Evolutionary conservation across 2,113 vertebrate species (phyloP).

Genomic region (Engystomops pustulosus): DNA sequence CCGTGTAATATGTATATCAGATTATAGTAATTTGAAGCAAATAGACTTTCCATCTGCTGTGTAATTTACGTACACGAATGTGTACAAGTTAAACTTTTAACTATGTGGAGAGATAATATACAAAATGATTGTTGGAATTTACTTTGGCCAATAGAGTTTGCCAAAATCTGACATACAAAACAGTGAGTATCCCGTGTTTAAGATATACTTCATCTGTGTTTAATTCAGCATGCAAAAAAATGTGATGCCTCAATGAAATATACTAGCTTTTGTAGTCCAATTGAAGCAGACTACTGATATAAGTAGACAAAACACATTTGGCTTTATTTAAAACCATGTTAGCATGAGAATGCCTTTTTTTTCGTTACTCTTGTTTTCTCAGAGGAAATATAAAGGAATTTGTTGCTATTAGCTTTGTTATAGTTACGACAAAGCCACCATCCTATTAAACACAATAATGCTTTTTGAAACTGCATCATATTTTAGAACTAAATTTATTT

Average conservation of each 20-base stretch:
- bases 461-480: neutral
- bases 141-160: neutral
- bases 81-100: neutral
- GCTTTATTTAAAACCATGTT: slow-evolving; percentile 39
- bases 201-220: slow-evolving; percentile 46
- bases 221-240: slow-evolving; percentile 49
- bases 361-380: slow-evolving; percentile 39
- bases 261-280: slow-evolving; percentile 21
- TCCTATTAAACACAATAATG: neutral
- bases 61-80: neutral
- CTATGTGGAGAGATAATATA: neutral
- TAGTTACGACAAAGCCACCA: neutral
- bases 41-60: neutral
- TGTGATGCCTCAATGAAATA: slow-evolving; percentile 43
- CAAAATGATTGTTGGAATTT: slow-evolving; percentile 21
- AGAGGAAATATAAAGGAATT: slow-evolving; percentile 36
- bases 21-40: too few species aligned
- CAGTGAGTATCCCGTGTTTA: slow-evolving; percentile 11
- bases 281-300: slow-evolving; percentile 31
- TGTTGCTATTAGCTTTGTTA: slow-evolving; percentile 37
- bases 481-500: too few species aligned
- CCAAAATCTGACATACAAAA: slow-evolving; percentile 20
- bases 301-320: slow-evolving; percentile 51
- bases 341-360: slow-evolving; percentile 27
- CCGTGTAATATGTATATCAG: neutral